Base-by-base conservation (phyloP, 2,888 invertebrate species). In the Cataglyphis cursor region DNA sequence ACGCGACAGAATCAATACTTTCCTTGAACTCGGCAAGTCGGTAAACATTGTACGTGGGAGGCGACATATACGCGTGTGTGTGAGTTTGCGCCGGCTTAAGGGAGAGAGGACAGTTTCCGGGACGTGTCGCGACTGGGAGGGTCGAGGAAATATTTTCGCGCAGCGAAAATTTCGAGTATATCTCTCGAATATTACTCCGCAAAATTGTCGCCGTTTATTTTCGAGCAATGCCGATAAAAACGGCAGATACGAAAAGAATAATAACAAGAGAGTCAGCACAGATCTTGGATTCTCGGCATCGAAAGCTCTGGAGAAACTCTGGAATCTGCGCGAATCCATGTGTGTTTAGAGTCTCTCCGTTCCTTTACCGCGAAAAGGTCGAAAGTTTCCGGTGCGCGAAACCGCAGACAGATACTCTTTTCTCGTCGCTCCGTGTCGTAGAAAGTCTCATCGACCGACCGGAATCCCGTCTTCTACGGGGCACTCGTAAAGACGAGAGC, bases 1-100 rank as follows among this genome's bases (percentile, higher is more conserved):
- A 38, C 59, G 44, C 48, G 51, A 38, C 24, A 31, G 28, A 76
- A 76, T 76, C 76, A 76, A 76, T 76, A 76, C 65, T 76, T 76
- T 65, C 65, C 76, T 62, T 41, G 66, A 76, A 65, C 65, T 38
- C 24, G 15, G 31, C 64, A 24, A 75, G 64, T 66, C 41, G 57
- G 66, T 66, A 66, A 57, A 57, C 66, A 57, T 41, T 54, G 28
- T 51, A 64, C 24, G 51, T 64, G 75, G 18, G 65, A 24, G 75
- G 38, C 12, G 24, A 51, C 35, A 35, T 24, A 5, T n/a, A 51
- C 48, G 48, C 10, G 51, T n/a, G 73, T 15, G 73, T 9, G 24
- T 31, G 68, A 38, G 44, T 6, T 57, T 41, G 75, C 54, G 38
- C 62, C 54, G 35, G 51, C 18, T 51, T 31, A 76, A 76, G 65